Evolutionary conservation across 30 jellyfish, hydroid and myxozoan species (phyloP), one percentile per base, ranked within the genome.

Genomic region (Aurelia aurita): DNA sequence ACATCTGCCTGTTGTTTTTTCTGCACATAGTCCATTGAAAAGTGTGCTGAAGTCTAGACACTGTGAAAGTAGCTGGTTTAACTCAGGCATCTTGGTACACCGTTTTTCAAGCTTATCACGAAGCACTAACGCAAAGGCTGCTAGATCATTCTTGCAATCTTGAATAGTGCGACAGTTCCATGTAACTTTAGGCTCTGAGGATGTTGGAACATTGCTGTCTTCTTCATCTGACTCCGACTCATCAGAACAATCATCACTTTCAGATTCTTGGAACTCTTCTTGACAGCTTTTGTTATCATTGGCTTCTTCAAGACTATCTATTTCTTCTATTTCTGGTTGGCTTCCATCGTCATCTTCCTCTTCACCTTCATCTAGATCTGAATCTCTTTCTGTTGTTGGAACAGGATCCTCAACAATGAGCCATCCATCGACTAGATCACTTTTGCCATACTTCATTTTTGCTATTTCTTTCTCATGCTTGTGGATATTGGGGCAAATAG

Each of bases 31-130:
- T 19, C 32, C 26, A 43, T 34, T 14, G 69, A 70, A 70, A 19
- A 70, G 69, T 6, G 26, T 43, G 20, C 29, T 67, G 45, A 31
- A 70, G 47, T 70, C 82, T 19, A 70, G 82, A 27, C 82, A 70
- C 69, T 27, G 26, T 29, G 70, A 70, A 20, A 70, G 82, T 27
- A 70, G 47, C 9, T 70, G 23, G 69, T 3, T 43, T n/a, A 28
- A 13, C 47, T 70, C 69, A 0, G 82, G 82, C 82, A 70, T 70
- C 51, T 31, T 65, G 6, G 12, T 65, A n/a, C 51, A 20, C 32
- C 77, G 51, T 19, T 65, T 65, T 32, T 12, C 47, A 19, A 20
- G 39, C 25, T n/a, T 65, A 25, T 65, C 77, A 20, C 5, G 77
- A 19, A 65, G 51, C 26, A 65, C 51, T 13, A 22, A 25, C 22